phyloP scores from a whole-genome alignment of 2,888 invertebrate species.

The Melieria crassipennis region DNA sequence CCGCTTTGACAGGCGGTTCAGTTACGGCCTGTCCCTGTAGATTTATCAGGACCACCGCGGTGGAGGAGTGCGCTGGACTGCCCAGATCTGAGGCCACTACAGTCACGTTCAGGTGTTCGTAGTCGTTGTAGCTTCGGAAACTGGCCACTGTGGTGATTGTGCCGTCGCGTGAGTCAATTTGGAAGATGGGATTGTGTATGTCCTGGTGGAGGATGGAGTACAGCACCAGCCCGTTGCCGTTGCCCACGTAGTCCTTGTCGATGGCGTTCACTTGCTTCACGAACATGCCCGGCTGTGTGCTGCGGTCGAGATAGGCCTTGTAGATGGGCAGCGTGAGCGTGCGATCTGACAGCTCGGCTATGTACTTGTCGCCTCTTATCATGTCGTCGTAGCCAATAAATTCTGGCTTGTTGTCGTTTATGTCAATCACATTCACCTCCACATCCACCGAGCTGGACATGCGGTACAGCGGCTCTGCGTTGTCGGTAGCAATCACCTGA shows the following conservation, averaged over 20 bases:
- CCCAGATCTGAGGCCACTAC: constrained; percentile 87
- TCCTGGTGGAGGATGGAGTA: constrained; percentile 78
- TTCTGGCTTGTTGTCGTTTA: constrained; percentile 84
- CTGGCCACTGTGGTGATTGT: constrained; percentile 78
- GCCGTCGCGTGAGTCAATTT: constrained; percentile 88
- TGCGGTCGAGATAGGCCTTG: constrained; percentile 78
- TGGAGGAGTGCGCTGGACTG: constrained; percentile 82
- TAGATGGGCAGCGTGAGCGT: constrained; percentile 74
- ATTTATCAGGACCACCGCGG: constrained; percentile 76
- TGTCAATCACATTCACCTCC: constrained; percentile 82
- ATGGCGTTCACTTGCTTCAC: constrained; percentile 83
- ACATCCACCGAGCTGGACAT: constrained; percentile 80
- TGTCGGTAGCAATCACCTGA: constrained; percentile 78
- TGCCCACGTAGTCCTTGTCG: constrained; percentile 84
- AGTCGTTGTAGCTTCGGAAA: constrained; percentile 62
- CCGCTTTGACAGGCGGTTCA: constrained; percentile 44
- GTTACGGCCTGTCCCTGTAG: constrained; percentile 67
- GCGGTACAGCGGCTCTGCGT: constrained; percentile 70
- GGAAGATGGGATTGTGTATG: constrained; percentile 72
- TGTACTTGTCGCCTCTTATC: constrained; percentile 51
- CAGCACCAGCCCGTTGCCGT: constrained; percentile 86
- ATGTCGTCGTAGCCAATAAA: constrained; percentile 81
- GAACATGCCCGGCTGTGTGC: constrained; percentile 77
- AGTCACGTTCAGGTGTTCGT: constrained; percentile 75
- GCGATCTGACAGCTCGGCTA: constrained; percentile 52